These are phyloP conservation scores for Xanthorhoe spadicearia DNA, from an alignment of 2,888 invertebrate genomes.

Conservation along the genomic window DNA sequence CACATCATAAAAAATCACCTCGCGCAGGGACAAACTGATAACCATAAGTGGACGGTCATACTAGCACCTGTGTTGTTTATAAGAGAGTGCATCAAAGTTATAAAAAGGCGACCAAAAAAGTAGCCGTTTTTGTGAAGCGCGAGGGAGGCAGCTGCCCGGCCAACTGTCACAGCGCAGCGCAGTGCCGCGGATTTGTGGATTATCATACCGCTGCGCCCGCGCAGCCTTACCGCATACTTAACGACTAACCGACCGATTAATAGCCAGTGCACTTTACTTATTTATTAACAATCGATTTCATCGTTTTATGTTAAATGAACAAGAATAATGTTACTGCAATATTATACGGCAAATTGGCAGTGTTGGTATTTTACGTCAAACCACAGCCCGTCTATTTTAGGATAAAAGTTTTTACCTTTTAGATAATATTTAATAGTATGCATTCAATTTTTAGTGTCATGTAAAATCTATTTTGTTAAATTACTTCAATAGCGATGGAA, in stretches of 20 bases:
- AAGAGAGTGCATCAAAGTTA: slow-evolving; percentile 78
- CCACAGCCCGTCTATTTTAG: not conserved
- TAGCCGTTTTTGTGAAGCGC: slow-evolving; percentile 81
- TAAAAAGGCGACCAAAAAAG: slow-evolving; percentile 82
- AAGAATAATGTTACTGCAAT: slow-evolving; percentile 23
- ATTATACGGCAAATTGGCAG: slow-evolving; percentile 19
- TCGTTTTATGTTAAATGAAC: slow-evolving; percentile 33
- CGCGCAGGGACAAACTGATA: slow-evolving; percentile 69
- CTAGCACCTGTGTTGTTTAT: slow-evolving; percentile 84
- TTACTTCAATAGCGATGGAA: no score
- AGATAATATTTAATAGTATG: no score
- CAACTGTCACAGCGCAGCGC: slow-evolving; percentile 77
- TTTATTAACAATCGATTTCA: slow-evolving; percentile 43
- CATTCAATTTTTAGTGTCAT: no score
- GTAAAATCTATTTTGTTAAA: no score
- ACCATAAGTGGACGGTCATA: slow-evolving; percentile 82
- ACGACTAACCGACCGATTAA: slow-evolving; percentile 61
- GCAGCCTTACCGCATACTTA: slow-evolving; percentile 57
- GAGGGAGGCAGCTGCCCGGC: slow-evolving; percentile 78
- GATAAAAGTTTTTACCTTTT: not conserved
- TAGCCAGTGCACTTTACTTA: slow-evolving; percentile 50
- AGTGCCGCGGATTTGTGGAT: slow-evolving; percentile 75
- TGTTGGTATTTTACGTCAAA: slow-evolving; percentile 10
- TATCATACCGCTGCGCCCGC: slow-evolving; percentile 54
- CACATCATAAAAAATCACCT: slow-evolving; percentile 69